A percentile compares a stretch with the other conserved stretches of the same genome.
Conservation (phyloP, 1,140 invertebrate species). For the Pteromalus puparum region DNA sequence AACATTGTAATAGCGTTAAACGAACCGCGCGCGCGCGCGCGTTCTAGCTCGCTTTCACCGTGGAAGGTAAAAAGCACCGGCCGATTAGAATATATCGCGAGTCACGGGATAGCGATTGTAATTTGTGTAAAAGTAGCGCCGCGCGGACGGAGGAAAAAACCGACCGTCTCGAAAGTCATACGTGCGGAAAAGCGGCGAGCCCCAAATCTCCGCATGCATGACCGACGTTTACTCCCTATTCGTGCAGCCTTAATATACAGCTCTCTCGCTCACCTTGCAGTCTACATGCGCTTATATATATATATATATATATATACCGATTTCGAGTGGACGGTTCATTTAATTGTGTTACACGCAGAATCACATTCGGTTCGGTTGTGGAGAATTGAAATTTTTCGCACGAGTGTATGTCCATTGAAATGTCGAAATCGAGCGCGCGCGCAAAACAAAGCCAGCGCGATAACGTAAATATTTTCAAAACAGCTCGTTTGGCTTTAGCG, state of each 20-base stretch:
- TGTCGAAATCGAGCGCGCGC: background rate
- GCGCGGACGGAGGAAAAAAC: background rate
- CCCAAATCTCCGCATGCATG: background rate
- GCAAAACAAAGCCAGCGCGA: background rate
- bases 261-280: no score
- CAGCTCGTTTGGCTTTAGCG: background rate
- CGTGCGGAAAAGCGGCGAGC: background rate
- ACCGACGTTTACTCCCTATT: background rate
- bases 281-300: no score
- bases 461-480: background rate
- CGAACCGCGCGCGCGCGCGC: background rate
- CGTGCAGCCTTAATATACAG: no score
- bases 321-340: no score
- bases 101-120: background rate
- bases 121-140: background rate
- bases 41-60: background rate
- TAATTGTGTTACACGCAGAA: no score
- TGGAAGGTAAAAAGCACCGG: background rate
- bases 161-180: background rate
- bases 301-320: no score
- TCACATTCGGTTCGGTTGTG: no score
- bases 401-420: background rate
- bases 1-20: background rate
- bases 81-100: background rate
- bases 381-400: background rate